Base-by-base conservation (phyloP, 2,888 invertebrate species). In the Xiphydria camelus region DNA sequence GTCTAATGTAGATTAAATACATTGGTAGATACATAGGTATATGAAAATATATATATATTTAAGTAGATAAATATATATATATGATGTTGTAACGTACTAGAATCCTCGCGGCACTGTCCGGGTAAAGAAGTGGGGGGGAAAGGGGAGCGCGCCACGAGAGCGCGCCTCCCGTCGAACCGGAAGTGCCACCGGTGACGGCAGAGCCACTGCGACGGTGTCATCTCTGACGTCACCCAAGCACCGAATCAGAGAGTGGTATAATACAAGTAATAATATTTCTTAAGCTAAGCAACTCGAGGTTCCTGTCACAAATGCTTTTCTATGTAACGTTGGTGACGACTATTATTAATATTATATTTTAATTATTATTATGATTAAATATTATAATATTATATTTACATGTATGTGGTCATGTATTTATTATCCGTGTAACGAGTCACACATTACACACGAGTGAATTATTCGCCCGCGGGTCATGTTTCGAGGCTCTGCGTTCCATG, bases 221-320 rank as follows among this genome's bases (percentile, higher is more conserved):
- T 41, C 50, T 44, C 39, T n/a, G 23, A 23, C n/a, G 6, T 23
- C 23, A n/a, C 23, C n/a, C 7, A n/a, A n/a, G n/a, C 6, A 23
- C 23, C 23, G 23, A 23, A n/a, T 6, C 7, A 23, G 23, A 23
- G 23, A 23, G 23, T n/a, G 23, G 23, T n/a, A n/a, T n/a, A n/a
- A n/a, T n/a, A n/a, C n/a, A 64, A 67, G 64, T 69, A 69, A 67
- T 63, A 64, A 68, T 57, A 68, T 68, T 68, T 69, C 65, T 60
- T 69, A 71, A 70, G 60, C 57, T 70, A 71, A 68, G 67, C 57
- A 69, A 71, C 65, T 68, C 63, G 70, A 70, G 70, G 70, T 70
- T 70, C 70, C 70, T 70, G 70, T 70, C 69, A 61, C 61, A 62
- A 67, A 69, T 65, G 68, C 68, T 70, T 72, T 62, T 64, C 66